Percentiles rank a stretch among this genome's conserved stretches.
phyloP scores from a whole-genome alignment of 2,888 invertebrate genomes.

The Philereme transversata region DNA sequence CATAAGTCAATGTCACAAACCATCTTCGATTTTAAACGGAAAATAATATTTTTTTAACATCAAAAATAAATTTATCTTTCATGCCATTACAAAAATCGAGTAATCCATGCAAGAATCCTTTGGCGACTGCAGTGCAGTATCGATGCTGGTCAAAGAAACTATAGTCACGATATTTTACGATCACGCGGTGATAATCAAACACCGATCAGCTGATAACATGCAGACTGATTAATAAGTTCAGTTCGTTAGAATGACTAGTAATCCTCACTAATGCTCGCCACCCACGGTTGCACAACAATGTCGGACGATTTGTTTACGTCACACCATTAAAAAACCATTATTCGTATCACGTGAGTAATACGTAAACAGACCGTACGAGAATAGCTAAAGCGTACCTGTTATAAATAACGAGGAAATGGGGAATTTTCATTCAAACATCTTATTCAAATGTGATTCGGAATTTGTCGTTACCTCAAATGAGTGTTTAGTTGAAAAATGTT shows the following conservation, averaged over 20 bases:
- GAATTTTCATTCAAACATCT: slow-evolving; percentile 38
- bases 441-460: slow-evolving; percentile 23
- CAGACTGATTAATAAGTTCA: slow-evolving; percentile 24
- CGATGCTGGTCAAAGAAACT: too few relatives aligned
- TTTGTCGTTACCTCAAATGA: too few relatives aligned
- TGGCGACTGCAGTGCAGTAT: too few relatives aligned
- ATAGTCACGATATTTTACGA: too few relatives aligned
- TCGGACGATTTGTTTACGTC: slow-evolving; percentile 53
- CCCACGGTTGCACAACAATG: slow-evolving; percentile 54
- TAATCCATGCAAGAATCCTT: too few relatives aligned
- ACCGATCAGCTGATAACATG: slow-evolving; percentile 7
- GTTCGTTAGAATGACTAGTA: slow-evolving; percentile 8
- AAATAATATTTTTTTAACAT: too few relatives aligned
- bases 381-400: slow-evolving; percentile 42
- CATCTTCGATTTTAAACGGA: too few relatives aligned
- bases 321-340: slow-evolving; percentile 47
- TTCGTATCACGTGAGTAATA: slow-evolving; percentile 63
- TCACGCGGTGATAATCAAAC: too few relatives aligned
- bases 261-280: slow-evolving; percentile 20
- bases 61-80: too few relatives aligned
- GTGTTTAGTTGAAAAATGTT: too few relatives aligned
- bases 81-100: too few relatives aligned
- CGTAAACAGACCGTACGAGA: slow-evolving; percentile 57
- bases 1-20: too few relatives aligned
- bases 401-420: slow-evolving; percentile 31